Base-by-base conservation (phyloP, 2,113 vertebrate species). In the Cercocebus atys region DNA sequence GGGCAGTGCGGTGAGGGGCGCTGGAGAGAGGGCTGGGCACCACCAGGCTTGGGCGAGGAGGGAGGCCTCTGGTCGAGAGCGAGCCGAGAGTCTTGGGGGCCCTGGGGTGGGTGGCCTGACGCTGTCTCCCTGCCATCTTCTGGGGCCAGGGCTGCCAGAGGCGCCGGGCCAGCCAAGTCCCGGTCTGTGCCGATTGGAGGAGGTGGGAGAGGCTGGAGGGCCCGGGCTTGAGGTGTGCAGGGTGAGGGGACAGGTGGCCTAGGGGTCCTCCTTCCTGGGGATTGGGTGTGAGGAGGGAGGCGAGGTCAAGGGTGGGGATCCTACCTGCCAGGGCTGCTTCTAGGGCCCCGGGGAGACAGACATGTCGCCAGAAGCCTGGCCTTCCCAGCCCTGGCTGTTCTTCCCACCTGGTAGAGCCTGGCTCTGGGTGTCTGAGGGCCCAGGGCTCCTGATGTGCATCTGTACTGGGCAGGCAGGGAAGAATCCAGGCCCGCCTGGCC, bases 391-490 rank as follows among this genome's bases (percentile, higher is more conserved):
- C 3, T 0, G 1, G 73, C 25, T 3, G 0, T 11, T 11, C 22
- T 35, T 38, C 47, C 43, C 4, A 0, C 59, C 27, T 1, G 64
- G 55, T 22, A 22, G 75, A 64, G 47, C 18, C 0, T 2, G 47
- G 40, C 70, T 66, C n/a, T 18, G 23, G 61, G 47, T 5, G 9
- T 38, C n/a, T 16, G 27, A 50, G 43, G 87, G n/a, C 40, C 30
- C 8, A 1, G 20, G 20, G 1, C 2, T 72, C 55, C 68, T 0
- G 0, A 6, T 3, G 16, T n/a, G 61, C 2, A 0, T 12, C n/a
- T 27, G 43, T 30, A 55, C 70, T 11, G 73, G 50, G 55, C 35
- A 55, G 3, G 1, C 45, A 7, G 13, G 43, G 40, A 50, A 13
- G 50, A 40, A 70, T 40, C 47, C 17, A 25, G 66, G 47, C 43